phyloP scores from a whole-genome alignment of 2,888 invertebrate genomes.

The Luperina testacea region DNA sequence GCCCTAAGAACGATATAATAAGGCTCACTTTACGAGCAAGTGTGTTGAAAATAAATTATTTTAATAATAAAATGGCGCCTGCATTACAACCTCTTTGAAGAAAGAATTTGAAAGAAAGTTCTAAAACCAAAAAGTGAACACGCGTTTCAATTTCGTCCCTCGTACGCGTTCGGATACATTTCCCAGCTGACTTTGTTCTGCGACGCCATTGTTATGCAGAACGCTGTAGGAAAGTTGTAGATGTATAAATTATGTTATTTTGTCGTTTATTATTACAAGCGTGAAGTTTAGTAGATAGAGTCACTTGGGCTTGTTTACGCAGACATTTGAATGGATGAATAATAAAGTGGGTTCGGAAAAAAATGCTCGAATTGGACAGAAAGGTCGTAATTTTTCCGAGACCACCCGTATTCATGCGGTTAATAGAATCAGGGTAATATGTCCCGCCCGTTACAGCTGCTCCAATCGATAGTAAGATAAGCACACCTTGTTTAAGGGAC shows the following conservation, averaged over 20 bases:
- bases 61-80: constrained; percentile 38
- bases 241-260: constrained; percentile 73
- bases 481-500: constrained; percentile 78
- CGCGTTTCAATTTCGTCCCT: constrained; percentile 64
- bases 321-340: constrained; percentile 55
- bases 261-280: constrained; percentile 63
- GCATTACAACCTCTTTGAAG: constrained; percentile 42
- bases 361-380: constrained; percentile 58
- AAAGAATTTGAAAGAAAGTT: constrained; percentile 63
- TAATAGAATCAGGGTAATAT: constrained; percentile 81
- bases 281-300: constrained; percentile 59
- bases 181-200: constrained; percentile 71
- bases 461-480: constrained; percentile 82
- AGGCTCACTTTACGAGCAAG: no score
- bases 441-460: constrained; percentile 78
- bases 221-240: constrained; percentile 70
- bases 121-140: constrained; percentile 67
- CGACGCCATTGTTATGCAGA: constrained; percentile 73
- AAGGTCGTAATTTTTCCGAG: constrained; percentile 71
- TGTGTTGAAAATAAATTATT: constrained; percentile 43
- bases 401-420: constrained; percentile 71
- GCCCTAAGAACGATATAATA: no score
- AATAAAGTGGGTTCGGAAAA: constrained; percentile 38
- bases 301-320: constrained; percentile 53
- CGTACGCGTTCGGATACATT: constrained; percentile 66